A percentile compares a stretch with the other conserved stretches of the same genome.
These are phyloP conservation scores for Polyergus mexicanus DNA, from an alignment of 1,140 invertebrate genomes.

Conservation along the genomic window DNA sequence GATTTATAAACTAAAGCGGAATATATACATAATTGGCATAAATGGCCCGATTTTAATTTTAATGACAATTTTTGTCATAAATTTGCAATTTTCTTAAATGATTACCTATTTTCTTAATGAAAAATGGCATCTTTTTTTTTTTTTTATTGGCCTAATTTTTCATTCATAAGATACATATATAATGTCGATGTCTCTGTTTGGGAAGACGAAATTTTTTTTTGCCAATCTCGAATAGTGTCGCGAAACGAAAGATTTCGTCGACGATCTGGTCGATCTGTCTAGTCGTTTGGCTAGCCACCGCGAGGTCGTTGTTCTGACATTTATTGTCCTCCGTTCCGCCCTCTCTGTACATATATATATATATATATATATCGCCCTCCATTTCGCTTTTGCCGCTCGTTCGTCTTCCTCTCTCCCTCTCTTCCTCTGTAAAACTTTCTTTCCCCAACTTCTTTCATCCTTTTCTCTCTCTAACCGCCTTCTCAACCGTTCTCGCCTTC, in stretches of 20 bases:
- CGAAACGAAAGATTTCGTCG: constrained; percentile 43
- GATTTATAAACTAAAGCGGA: not conserved
- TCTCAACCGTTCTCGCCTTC: constrained; percentile 60
- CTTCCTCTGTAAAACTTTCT: constrained; percentile 41
- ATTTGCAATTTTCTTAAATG: too few relatives aligned
- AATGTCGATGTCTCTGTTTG: not conserved
- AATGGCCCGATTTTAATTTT: not conserved
- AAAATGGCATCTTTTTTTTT: not conserved
- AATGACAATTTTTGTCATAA: not conserved
- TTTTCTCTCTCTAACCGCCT: constrained; percentile 54
- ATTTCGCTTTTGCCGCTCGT: constrained; percentile 45
- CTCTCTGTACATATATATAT: too few relatives aligned
- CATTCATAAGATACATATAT: not conserved
- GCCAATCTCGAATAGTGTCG: not conserved
- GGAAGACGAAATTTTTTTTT: not conserved
- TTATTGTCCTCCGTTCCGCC: constrained; percentile 65
- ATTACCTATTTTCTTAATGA: not conserved
- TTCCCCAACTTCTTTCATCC: constrained; percentile 14
- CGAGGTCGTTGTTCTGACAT: constrained; percentile 74
- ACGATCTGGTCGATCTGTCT: constrained; percentile 53
- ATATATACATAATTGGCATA: too few relatives aligned
- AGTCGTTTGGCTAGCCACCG: constrained; percentile 44
- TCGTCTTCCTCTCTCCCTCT: constrained; percentile 40
- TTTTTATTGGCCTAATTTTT: not conserved
- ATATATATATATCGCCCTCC: constrained; percentile 10